A percentile compares a stretch with the other conserved stretches of the same genome.
phyloP scores from a whole-genome alignment of 2,797 vertebrate genomes.

The Tolypeutes matacus region DNA sequence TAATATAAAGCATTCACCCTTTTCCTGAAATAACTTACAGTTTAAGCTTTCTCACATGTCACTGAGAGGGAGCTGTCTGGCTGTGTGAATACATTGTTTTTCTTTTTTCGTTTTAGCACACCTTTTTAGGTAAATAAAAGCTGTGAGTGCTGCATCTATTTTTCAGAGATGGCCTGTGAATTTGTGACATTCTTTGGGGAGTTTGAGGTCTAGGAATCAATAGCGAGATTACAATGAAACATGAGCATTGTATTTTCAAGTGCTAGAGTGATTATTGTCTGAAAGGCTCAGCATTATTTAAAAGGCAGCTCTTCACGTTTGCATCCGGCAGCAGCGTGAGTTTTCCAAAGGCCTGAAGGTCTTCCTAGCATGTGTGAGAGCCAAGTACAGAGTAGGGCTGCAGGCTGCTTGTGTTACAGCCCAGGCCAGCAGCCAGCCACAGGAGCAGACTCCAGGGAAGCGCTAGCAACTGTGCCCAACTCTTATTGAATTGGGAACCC shows the following conservation, averaged over 20 bases:
- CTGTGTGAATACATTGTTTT: conserved; percentile 77
- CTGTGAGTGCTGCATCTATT: conserved; percentile 78
- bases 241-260: conserved; percentile 76
- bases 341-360: conserved; percentile 58
- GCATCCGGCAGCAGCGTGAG: conserved; percentile 27
- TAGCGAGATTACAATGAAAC: conserved; percentile 83
- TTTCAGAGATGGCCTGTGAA: conserved; percentile 81
- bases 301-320: conserved; percentile 61
- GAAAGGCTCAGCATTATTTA: conserved; percentile 72
- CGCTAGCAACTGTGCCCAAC: background rate
- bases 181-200: conserved; percentile 81
- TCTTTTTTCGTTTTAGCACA: conserved; percentile 59
- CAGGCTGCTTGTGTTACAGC: conserved; percentile 25
- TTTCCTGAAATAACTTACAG: conserved; percentile 78
- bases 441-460: background rate
- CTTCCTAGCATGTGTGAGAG: conserved; percentile 42
- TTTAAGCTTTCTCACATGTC: conserved; percentile 81
- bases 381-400: background rate
- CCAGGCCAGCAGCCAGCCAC: background rate
- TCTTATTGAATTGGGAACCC: conserved; percentile 52
- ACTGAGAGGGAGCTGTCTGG: conserved; percentile 82
- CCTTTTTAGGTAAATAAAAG: conserved; percentile 86
- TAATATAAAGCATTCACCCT: conserved; percentile 78
- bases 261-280: conserved; percentile 60
- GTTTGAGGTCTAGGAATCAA: conserved; percentile 81